Conservation (phyloP, 2,113 vertebrate genomes). For the Nettapus auritus region DNA sequence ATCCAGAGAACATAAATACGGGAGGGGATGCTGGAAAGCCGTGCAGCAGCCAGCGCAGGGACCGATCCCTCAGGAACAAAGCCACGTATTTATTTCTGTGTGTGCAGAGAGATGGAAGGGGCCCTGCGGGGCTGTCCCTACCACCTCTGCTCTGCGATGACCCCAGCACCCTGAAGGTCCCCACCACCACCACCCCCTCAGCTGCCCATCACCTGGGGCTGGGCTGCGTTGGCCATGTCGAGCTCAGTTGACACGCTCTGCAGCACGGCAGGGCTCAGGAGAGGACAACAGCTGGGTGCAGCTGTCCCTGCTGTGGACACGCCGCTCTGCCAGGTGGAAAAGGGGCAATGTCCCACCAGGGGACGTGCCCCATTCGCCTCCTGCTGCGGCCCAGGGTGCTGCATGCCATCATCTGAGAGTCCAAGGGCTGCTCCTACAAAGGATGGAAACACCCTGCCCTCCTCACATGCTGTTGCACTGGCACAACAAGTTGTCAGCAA, state of each 20-base stretch:
- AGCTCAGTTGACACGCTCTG: neutral
- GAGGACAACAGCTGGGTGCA: neutral
- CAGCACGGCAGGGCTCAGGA: neutral
- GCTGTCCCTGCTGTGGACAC: neutral
- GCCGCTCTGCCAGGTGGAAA: neutral
- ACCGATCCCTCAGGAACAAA: neutral
- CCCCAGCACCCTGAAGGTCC: neutral
- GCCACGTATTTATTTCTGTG: neutral
- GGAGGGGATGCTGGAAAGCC: neutral
- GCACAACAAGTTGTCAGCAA: neutral
- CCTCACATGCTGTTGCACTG: neutral
- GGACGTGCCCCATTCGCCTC: too few relatives aligned
- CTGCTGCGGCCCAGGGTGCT: too few relatives aligned
- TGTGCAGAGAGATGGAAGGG: neutral
- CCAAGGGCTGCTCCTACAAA: neutral
- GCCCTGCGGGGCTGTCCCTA: neutral
- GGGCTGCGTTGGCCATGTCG: too few relatives aligned
- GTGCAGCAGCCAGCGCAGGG: neutral
- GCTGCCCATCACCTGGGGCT: too few relatives aligned
- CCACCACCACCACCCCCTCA: neutral
- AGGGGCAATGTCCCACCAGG: neutral
- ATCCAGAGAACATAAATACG: neutral
- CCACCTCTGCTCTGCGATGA: neutral
- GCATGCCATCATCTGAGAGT: neutral
- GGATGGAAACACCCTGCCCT: neutral